These are phyloP conservation scores for Lissonota sp. DNA, from an alignment of 2,888 invertebrate genomes.

Conservation along the genomic window DNA sequence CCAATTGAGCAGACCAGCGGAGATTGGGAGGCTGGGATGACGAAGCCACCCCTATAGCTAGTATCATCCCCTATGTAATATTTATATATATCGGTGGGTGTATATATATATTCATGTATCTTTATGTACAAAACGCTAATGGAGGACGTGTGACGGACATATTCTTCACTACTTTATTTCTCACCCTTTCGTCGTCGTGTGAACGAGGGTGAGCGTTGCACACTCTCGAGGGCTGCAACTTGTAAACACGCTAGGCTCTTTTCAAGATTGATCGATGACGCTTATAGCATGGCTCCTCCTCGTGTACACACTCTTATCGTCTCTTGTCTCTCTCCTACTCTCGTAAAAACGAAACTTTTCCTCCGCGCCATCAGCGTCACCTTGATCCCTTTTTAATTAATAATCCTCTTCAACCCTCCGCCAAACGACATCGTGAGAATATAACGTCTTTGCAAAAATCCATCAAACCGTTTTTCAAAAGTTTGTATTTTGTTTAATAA, in stretches of 20 bases:
- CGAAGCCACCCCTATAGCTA: no score
- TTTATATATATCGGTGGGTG: no score
- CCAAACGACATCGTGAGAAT: no score
- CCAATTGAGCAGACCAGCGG: no score
- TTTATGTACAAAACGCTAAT: no score
- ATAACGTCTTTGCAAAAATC: no score
- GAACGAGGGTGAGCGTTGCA: no score
- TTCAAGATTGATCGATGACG: constrained; percentile 61
- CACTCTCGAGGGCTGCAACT: constrained; percentile 40
- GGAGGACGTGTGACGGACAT: constrained; percentile 21
- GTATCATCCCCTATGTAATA: no score
- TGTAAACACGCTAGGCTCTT: constrained; percentile 62
- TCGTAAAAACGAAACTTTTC: constrained; percentile 33
- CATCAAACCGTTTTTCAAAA: no score
- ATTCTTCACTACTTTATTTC: constrained; percentile 4
- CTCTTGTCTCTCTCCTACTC: background rate
- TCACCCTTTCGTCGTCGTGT: constrained; percentile 20
- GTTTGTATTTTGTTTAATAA: no score
- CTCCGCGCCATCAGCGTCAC: constrained; percentile 34
- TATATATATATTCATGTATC: background rate
- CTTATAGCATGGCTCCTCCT: constrained; percentile 43
- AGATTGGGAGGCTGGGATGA: no score
- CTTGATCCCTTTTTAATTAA: constrained; percentile 63
- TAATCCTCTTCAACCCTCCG: constrained; percentile 50
- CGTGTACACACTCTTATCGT: constrained; percentile 44